phyloP scores from a whole-genome alignment of 2,113 vertebrate species.

The Rhinoptilus africanus region DNA sequence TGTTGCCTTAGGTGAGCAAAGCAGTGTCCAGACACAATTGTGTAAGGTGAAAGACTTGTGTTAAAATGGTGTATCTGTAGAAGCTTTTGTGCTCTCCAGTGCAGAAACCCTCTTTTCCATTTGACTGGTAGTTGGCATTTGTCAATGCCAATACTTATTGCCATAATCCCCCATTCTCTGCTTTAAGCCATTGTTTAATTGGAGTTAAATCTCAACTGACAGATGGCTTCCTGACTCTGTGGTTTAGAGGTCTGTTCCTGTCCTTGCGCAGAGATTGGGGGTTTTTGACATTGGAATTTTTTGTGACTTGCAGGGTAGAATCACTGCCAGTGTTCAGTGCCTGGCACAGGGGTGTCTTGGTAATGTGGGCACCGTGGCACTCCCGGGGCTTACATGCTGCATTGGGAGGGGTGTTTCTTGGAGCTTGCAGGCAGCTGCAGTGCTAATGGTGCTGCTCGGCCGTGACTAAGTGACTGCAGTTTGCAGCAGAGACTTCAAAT shows the following conservation, averaged over 20 bases:
- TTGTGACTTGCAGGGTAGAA: background rate
- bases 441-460: background rate
- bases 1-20: background rate
- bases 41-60: background rate
- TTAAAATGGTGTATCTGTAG: background rate
- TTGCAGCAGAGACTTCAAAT: background rate
- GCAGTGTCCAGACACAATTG: background rate
- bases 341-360: background rate
- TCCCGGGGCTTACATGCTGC: background rate
- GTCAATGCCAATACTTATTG: background rate
- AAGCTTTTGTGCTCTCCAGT: background rate
- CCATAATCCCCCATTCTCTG: background rate
- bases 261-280: background rate
- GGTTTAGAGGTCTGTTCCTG: background rate
- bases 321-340: background rate
- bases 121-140: background rate
- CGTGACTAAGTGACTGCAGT: slow-evolving; percentile 29
- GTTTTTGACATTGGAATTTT: background rate
- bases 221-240: background rate
- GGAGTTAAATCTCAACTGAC: background rate
- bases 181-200: background rate
- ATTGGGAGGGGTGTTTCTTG: background rate
- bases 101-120: background rate
- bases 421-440: background rate
- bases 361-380: background rate